A percentile compares a stretch with the other conserved stretches of the same genome.
These are phyloP conservation scores for Geococcyx californianus DNA, from an alignment of 2,113 vertebrate genomes.

Conservation along the genomic window DNA sequence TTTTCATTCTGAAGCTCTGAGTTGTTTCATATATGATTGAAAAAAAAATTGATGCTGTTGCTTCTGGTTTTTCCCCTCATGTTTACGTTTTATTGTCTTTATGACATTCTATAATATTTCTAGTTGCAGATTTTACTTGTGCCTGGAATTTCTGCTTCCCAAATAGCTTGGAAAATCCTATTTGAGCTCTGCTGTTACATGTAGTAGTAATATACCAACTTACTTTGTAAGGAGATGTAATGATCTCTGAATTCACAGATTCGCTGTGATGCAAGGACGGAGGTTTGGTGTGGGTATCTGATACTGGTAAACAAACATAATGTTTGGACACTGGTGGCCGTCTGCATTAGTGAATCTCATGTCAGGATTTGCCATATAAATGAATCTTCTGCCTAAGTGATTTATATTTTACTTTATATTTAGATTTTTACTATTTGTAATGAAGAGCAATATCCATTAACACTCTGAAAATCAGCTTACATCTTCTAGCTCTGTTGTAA, in stretches of 20 bases:
- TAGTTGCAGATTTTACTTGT: not conserved
- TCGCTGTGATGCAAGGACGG: not conserved
- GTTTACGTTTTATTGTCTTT: not conserved
- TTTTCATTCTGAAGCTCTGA: not conserved
- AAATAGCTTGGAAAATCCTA: not conserved
- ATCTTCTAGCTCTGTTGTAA: not conserved
- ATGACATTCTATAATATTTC: not conserved
- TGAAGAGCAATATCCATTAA: not conserved
- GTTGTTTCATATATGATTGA: not conserved
- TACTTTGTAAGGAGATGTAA: not conserved
- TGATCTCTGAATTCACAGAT: not conserved
- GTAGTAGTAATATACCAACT: not conserved
- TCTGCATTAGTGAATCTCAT: not conserved
- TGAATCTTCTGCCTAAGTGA: not conserved
- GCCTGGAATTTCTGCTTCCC: not conserved
- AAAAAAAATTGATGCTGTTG: not conserved
- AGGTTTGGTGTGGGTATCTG: not conserved
- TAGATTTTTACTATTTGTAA: not conserved
- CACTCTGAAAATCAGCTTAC: not conserved
- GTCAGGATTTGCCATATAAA: not conserved
- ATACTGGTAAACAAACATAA: not conserved
- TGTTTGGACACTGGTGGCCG: not conserved
- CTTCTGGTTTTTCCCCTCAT: not conserved
- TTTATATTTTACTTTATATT: not conserved
- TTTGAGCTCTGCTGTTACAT: not conserved